A percentile compares a stretch with the other conserved stretches of the same genome.
phyloP scores from a whole-genome alignment of 2,113 vertebrate species.

The Pungitius pungitius region DNA sequence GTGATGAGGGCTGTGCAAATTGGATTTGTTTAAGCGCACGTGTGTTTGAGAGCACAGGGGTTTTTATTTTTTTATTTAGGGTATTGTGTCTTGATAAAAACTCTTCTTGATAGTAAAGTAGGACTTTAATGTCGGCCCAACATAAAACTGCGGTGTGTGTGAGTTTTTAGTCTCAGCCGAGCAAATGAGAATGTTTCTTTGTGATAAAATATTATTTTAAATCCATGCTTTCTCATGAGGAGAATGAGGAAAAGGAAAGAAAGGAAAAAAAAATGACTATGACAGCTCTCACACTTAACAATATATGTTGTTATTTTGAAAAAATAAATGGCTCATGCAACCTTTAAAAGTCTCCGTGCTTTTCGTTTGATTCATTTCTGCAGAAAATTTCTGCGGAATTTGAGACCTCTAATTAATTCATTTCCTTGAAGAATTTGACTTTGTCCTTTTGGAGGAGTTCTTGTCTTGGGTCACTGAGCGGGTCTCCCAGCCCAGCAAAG shows the following conservation, averaged over 20 bases:
- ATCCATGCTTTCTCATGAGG: constrained; percentile 4
- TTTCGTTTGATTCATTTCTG: not conserved
- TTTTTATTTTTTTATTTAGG: too few relatives aligned
- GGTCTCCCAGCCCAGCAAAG: constrained; percentile 14
- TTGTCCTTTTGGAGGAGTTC: constrained; percentile 38
- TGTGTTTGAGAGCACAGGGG: constrained; percentile 25
- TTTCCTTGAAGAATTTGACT: constrained; percentile 10
- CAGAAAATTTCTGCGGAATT: not conserved
- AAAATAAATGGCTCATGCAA: too few relatives aligned
- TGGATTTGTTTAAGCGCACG: constrained; percentile 3
- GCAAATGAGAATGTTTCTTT: not conserved
- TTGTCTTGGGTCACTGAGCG: constrained; percentile 52
- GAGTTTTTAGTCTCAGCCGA: not conserved
- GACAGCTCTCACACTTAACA: constrained; percentile 46
- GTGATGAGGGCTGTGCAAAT: constrained; percentile 12
- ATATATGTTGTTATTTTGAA: constrained; percentile 1
- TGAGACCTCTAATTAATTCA: not conserved
- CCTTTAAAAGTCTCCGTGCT: too few relatives aligned
- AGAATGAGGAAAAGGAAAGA: not conserved
- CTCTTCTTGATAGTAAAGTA: not conserved
- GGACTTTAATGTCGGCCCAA: not conserved
- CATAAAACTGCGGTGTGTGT: not conserved
- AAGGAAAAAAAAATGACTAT: constrained; percentile 52
- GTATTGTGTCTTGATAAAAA: not conserved
- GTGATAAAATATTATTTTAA: too few relatives aligned